Evolutionary conservation across 2,797 vertebrate species (phyloP), one percentile per base, ranked within the genome.

Genomic region (Masticophis lateralis): DNA sequence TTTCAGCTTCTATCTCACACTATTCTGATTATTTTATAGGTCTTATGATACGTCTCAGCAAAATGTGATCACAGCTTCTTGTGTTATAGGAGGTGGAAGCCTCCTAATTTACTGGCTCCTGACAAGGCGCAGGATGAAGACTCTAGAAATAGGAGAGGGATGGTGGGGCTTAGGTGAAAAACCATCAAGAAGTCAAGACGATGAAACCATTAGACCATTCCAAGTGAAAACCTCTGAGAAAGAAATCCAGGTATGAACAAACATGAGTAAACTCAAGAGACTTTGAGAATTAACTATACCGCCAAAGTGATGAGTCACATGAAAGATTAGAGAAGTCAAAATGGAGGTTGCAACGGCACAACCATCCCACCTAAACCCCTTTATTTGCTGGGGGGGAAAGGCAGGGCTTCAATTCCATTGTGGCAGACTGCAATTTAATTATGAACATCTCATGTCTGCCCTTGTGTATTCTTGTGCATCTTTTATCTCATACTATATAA

Each of bases 131-230:
- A 98, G 91, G 93, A 97, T 95, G 53, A 97, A 97, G 95, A 98
- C 93, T 13, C 95, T 99, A 87, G 98, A 98, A 55, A 93, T 98
- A 79, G 98, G 98, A 0, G 97, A 98, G 18, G 98, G 98, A 87
- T 99, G 98, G 98, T 99, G 98, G 98, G 98, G 98, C 25, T 92
- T 96, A 22, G 98, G 98, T 2, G 94, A 97, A 93, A 98, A 95
- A 93, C 94, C 96, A 0, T 43, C 86, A 2, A 94, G 55, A 74
- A 97, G 97, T 87, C 98, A 98, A 87, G 95, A 97, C 89, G 96
- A 97, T 87, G 37, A 95, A 92, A 94, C 66, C 7, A 97, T 99
- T 95, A 96, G 97, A 87, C 96, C 97, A 1, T 99, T 99, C 95
- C 95, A 95, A 91, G 97, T 99, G 93, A 96, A 98, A 96, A 98